Evolutionary conservation across 2,888 invertebrate species (phyloP).

Genomic region (Zootermopsis nevadensis): DNA sequence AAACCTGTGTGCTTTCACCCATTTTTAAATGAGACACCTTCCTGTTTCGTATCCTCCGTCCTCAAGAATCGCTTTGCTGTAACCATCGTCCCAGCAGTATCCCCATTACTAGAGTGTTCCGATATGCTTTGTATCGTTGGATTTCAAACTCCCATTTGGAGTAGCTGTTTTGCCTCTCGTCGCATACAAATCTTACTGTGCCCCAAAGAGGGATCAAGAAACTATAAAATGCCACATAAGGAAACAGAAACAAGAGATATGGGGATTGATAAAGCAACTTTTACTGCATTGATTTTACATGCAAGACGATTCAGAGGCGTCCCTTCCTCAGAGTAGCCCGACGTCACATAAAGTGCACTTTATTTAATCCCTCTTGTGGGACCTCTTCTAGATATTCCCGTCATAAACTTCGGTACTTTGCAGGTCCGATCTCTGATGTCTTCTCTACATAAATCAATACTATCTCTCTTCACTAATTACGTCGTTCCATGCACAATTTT

Average conservation of each 20-base stretch:
- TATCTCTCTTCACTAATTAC: too few species aligned
- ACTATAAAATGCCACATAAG: constrained; percentile 6
- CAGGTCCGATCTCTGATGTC: too few species aligned
- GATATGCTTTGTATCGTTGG: neutral
- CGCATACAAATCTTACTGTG: constrained; percentile 1
- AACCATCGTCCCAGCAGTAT: too few species aligned
- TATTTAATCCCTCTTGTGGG: constrained; percentile 39
- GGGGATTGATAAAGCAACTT: constrained; percentile 24
- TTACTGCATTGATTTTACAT: constrained; percentile 32
- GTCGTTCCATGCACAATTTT: too few species aligned
- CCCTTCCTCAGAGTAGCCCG: neutral
- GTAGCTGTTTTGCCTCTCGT: neutral
- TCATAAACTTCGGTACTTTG: neutral
- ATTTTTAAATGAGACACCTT: too few species aligned
- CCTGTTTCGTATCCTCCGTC: too few species aligned
- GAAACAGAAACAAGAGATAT: constrained; percentile 8
- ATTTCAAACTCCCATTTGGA: neutral
- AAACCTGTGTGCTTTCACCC: too few species aligned
- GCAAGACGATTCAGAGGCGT: constrained; percentile 17
- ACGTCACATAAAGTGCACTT: constrained; percentile 32
- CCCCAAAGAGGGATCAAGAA: neutral
- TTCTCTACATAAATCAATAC: too few species aligned
- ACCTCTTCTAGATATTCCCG: constrained; percentile 9
- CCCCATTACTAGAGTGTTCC: neutral
- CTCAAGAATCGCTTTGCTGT: too few species aligned